Conservation (phyloP, 1,140 invertebrate species). For the Melipona quadrifasciata region DNA sequence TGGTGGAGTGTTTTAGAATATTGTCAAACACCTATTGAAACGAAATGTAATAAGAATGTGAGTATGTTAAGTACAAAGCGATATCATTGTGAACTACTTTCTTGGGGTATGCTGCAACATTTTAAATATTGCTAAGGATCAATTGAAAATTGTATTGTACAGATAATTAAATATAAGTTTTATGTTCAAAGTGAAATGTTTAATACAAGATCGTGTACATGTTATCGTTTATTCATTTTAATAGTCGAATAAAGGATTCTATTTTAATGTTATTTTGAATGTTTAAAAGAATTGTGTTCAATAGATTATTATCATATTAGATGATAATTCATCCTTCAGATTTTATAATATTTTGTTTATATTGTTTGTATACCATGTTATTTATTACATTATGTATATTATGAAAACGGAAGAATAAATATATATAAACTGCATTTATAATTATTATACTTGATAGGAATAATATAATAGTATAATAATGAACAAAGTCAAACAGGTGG, state of each 20-base stretch:
- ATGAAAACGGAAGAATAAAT: conserved; percentile 34
- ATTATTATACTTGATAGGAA: background rate
- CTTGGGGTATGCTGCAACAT: background rate
- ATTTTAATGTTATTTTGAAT: conserved; percentile 21
- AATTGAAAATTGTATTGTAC: conserved; percentile 47
- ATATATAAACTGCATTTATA: background rate
- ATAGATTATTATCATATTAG: conserved; percentile 17
- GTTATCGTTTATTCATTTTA: conserved; percentile 5
- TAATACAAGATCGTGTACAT: background rate
- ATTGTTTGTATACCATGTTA: conserved; percentile 27
- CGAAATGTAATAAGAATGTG: conserved; percentile 29
- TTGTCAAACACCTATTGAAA: background rate
- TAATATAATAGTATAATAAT: conserved; percentile 15
- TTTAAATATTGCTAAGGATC: conserved; percentile 21
- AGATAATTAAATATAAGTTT: conserved; percentile 37
- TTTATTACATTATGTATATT: conserved; percentile 36
- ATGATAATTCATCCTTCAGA: conserved; percentile 21
- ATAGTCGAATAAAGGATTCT: conserved; percentile 20
- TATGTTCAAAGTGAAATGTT: conserved; percentile 18
- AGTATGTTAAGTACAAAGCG: conserved; percentile 65
- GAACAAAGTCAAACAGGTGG: conserved; percentile 14
- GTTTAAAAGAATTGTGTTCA: conserved; percentile 41
- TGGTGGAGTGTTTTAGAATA: conserved; percentile 5
- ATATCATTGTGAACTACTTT: conserved; percentile 5
- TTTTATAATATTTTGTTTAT: conserved; percentile 40